Percentiles rank a stretch among this genome's conserved stretches.
phyloP scores from a whole-genome alignment of 2,113 vertebrate genomes.

The Apaloderma vittatum region DNA sequence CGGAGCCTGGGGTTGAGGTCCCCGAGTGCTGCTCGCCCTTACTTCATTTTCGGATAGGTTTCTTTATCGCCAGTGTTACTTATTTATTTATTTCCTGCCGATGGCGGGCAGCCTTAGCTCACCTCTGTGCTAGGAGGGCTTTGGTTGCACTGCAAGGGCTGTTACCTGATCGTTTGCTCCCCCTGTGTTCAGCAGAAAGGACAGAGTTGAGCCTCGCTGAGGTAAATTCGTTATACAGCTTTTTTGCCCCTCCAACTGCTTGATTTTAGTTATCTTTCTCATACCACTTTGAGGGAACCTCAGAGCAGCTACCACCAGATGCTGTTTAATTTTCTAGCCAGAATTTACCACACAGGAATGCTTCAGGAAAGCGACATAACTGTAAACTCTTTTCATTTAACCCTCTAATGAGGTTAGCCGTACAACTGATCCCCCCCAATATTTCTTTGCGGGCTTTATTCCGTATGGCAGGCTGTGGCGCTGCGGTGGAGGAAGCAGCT shows the following conservation, averaged over 20 bases:
- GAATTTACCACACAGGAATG: neutral
- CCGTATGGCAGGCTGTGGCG: conserved; percentile 1
- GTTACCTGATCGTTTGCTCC: neutral
- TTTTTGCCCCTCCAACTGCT: neutral
- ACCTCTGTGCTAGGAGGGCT: neutral
- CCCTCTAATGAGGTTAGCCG: neutral
- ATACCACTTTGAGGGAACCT: neutral
- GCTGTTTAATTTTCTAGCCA: conserved; percentile 2
- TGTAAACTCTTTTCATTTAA: neutral
- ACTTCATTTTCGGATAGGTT: neutral
- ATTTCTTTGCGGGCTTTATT: neutral
- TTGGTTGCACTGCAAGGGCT: neutral
- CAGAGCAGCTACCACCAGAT: neutral
- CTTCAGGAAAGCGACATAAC: neutral
- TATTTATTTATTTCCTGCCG: neutral
- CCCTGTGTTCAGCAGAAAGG: neutral
- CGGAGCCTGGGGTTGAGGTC: neutral
- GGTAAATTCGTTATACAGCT: neutral
- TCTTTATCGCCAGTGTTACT: neutral
- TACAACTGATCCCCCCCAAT: neutral
- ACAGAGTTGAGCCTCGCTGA: neutral
- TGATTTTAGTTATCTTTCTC: neutral
- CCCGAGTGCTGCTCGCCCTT: neutral
- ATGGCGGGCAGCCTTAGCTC: neutral
- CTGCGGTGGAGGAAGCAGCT: conserved; percentile 24